Percentiles rank a stretch among this genome's conserved stretches.
phyloP scores from a whole-genome alignment of 2,888 invertebrate genomes.

The Drosophila birchii region DNA sequence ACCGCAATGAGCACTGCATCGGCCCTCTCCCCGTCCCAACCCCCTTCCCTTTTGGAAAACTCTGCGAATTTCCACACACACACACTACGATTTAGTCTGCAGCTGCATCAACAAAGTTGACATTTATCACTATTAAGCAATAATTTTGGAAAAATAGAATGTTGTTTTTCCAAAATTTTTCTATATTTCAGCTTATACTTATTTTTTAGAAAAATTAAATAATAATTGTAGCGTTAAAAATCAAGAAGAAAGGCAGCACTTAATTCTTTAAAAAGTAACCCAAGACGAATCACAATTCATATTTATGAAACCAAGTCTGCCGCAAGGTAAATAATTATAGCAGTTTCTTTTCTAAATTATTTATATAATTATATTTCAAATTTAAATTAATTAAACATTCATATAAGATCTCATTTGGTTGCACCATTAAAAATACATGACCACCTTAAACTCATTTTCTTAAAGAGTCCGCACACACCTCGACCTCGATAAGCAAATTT shows the following conservation, averaged over 20 bases:
- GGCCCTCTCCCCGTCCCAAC: neutral
- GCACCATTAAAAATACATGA: neutral
- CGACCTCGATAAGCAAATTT: slow-evolving; percentile 41
- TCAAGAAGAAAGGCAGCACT: neutral
- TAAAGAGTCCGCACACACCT: slow-evolving; percentile 12
- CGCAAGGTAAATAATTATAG: neutral
- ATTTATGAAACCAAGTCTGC: neutral
- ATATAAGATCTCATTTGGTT: no score
- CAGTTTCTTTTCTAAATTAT: neutral
- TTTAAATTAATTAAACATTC: no score
- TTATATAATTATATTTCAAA: no score
- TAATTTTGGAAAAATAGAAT: slow-evolving; percentile 6
- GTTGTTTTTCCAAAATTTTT: neutral
- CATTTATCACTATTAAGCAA: slow-evolving; percentile 59
- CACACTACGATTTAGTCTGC: slow-evolving; percentile 5
- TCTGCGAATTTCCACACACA: slow-evolving; percentile 2
- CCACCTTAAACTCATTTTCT: neutral
- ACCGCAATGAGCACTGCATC: slow-evolving; percentile 70
- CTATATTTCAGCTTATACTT: neutral
- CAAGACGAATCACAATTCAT: neutral
- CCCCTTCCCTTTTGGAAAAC: slow-evolving; percentile 2
- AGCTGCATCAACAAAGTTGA: slow-evolving; percentile 41
- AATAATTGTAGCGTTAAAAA: neutral
- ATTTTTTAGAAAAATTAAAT: neutral
- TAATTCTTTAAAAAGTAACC: neutral